Percentiles rank a stretch among this genome's conserved stretches.
phyloP scores from a whole-genome alignment of 2,113 vertebrate species.

The Otocyon megalotis region DNA sequence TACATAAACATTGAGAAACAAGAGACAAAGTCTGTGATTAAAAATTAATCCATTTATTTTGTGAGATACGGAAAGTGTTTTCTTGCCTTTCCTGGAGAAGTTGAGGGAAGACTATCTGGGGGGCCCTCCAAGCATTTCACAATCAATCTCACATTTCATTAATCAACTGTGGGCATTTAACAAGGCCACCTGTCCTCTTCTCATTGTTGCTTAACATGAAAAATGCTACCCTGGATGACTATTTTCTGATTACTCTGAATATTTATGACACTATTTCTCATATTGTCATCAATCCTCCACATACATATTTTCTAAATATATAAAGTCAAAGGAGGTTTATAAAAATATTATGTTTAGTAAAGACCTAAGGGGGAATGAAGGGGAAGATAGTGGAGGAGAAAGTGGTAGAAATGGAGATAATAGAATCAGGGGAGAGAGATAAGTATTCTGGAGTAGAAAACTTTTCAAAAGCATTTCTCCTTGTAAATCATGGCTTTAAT shows the following conservation, averaged over 20 bases:
- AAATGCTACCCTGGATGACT: neutral
- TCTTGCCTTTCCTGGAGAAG: slow-evolving; percentile 54
- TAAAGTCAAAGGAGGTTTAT: neutral
- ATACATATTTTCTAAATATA: neutral
- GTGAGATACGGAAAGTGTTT: slow-evolving; percentile 61
- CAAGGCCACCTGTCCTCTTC: slow-evolving; percentile 75
- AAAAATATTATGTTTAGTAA: slow-evolving; percentile 48
- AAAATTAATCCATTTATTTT: slow-evolving; percentile 74
- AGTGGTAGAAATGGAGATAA: neutral
- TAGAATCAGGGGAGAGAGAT: neutral
- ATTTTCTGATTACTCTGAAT: slow-evolving; percentile 74
- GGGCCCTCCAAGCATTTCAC: slow-evolving; percentile 10
- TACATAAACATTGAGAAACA: slow-evolving; percentile 27
- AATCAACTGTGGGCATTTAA: slow-evolving; percentile 75
- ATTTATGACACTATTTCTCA: slow-evolving; percentile 65
- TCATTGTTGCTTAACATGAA: slow-evolving; percentile 69
- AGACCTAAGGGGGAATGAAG: neutral
- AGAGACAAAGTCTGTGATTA: neutral
- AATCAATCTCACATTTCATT: slow-evolving; percentile 66
- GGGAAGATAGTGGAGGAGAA: neutral
- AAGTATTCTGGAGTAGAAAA: neutral
- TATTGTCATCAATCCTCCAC: slow-evolving; percentile 61
- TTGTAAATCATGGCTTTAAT: neutral
- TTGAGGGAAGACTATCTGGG: slow-evolving; percentile 44
- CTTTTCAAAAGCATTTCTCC: neutral